Conservation (phyloP, 2,113 vertebrate species). For the Morphnarchus princeps region DNA sequence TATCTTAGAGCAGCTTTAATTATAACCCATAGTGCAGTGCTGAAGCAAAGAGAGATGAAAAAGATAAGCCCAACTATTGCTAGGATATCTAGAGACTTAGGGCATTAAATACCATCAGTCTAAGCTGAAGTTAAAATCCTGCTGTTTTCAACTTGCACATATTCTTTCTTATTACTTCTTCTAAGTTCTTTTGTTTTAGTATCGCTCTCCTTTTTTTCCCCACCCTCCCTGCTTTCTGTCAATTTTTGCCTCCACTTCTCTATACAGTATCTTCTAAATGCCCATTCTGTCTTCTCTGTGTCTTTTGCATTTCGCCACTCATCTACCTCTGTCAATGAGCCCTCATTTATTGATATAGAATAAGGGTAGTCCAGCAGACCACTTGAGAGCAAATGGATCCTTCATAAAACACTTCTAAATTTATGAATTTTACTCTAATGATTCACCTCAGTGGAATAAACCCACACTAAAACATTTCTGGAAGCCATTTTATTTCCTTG, state of each 20-base stretch:
- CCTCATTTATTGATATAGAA: background rate
- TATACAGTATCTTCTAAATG: background rate
- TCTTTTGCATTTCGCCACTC: background rate
- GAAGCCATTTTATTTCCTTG: background rate
- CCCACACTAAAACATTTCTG: background rate
- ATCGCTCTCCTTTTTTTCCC: background rate
- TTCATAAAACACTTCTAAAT: background rate
- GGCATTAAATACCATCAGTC: background rate
- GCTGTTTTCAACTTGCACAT: background rate
- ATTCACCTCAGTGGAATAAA: background rate
- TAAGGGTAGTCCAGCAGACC: background rate
- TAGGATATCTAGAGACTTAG: background rate
- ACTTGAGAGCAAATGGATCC: background rate
- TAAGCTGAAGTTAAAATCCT: background rate
- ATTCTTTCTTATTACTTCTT: background rate
- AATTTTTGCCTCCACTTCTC: background rate
- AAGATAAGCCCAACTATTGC: background rate
- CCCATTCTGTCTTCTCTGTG: background rate
- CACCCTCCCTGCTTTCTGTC: background rate
- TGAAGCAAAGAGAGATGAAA: background rate
- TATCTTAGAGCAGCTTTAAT: conserved; percentile 28
- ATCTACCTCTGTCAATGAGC: background rate
- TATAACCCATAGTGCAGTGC: background rate
- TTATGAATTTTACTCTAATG: background rate
- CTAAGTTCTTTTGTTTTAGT: background rate